A percentile compares a stretch with the other conserved stretches of the same genome.
Conservation (phyloP, 2,888 invertebrate species). For the Venusia cambrica region DNA sequence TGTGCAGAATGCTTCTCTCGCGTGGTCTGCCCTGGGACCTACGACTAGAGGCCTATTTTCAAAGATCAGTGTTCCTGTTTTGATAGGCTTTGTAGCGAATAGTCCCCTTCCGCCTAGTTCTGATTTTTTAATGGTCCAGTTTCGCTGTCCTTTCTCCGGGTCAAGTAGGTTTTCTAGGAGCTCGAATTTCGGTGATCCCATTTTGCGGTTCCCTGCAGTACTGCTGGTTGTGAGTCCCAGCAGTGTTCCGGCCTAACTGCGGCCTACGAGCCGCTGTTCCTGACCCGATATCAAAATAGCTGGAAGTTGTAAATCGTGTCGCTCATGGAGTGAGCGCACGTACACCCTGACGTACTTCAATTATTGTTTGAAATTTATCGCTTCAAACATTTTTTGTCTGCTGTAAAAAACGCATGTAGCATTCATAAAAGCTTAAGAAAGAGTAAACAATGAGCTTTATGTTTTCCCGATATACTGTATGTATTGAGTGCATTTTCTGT, state of each 20-base stretch:
- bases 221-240: constrained; percentile 35
- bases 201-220: constrained; percentile 30
- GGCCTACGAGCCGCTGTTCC: constrained; percentile 44
- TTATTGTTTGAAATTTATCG: constrained; percentile 42
- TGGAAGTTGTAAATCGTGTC: constrained; percentile 59
- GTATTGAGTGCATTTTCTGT: too few relatives aligned
- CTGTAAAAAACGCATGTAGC: too few relatives aligned
- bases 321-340: constrained; percentile 52
- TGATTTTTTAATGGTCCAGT: constrained; percentile 83
- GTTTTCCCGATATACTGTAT: too few relatives aligned
- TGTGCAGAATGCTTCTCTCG: constrained; percentile 80
- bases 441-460: too few relatives aligned
- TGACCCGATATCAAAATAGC: constrained; percentile 73
- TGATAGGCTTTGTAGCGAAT: constrained; percentile 83
- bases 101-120: constrained; percentile 85
- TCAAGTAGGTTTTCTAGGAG: constrained; percentile 31
- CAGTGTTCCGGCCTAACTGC: constrained; percentile 52
- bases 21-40: constrained; percentile 82
- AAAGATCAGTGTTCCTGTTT: constrained; percentile 84
- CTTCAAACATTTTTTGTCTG: too few relatives aligned
- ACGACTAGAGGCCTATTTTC: constrained; percentile 84
- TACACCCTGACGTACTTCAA: constrained; percentile 59
- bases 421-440: too few relatives aligned
- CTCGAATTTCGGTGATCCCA: constrained; percentile 31
- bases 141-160: constrained; percentile 19